A percentile compares a stretch with the other conserved stretches of the same genome.
phyloP scores from a whole-genome alignment of 2,797 vertebrate genomes.

The Crenichthys baileyi region DNA sequence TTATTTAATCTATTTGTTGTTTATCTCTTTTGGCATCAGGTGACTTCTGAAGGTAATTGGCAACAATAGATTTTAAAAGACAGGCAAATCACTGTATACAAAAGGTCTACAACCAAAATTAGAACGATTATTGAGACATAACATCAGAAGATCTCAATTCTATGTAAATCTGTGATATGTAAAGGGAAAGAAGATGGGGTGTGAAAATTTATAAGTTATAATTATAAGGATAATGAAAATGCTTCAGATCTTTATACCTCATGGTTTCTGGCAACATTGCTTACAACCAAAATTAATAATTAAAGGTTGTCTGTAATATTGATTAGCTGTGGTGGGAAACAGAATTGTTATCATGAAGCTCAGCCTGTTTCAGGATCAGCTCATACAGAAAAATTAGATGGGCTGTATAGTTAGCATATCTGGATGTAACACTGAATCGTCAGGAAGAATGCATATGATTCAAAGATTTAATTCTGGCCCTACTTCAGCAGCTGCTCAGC shows the following conservation, averaged over 20 bases:
- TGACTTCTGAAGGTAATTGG: no score
- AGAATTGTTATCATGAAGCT: not conserved
- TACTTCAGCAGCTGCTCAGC: conserved; percentile 68
- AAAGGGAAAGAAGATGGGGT: not conserved
- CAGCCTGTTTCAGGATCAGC: not conserved
- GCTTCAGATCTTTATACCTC: not conserved
- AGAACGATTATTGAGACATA: not conserved
- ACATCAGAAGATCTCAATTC: not conserved
- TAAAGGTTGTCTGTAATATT: not conserved
- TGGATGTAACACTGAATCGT: conserved; percentile 1
- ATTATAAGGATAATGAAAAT: not conserved
- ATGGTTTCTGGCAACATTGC: not conserved
- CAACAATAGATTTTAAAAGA: no score
- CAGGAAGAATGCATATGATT: not conserved
- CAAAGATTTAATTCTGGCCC: conserved; percentile 1
- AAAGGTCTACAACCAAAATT: not conserved
- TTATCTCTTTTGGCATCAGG: no score
- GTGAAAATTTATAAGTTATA: not conserved
- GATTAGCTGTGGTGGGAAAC: conserved; percentile 1
- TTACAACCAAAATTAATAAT: not conserved
- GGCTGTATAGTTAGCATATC: not conserved
- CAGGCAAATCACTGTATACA: no score
- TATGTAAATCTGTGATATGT: not conserved
- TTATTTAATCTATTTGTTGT: no score
- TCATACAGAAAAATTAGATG: not conserved